A percentile compares a stretch with the other conserved stretches of the same genome.
Evolutionary conservation across 2,113 vertebrate genomes (phyloP).

Genomic region (Leptocoma aspasia): DNA sequence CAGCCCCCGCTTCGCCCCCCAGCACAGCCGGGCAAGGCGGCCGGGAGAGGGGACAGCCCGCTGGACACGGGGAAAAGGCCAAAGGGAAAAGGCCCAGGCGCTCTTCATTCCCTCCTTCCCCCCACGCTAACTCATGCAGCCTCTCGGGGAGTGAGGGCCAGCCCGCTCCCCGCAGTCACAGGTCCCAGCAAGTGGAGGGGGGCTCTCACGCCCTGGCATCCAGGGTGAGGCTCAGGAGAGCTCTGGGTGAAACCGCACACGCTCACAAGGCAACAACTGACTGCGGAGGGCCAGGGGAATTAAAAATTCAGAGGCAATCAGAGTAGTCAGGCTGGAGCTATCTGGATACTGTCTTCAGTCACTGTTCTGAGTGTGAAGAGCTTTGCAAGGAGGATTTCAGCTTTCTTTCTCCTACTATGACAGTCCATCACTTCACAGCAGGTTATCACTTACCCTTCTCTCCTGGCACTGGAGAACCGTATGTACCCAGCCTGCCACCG

Average conservation of each 20-base stretch:
- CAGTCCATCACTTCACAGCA: background rate
- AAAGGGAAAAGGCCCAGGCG: background rate
- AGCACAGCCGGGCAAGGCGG: background rate
- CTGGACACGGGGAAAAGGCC: background rate
- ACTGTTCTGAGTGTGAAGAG: background rate
- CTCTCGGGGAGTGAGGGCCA: background rate
- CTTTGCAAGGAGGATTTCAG: background rate
- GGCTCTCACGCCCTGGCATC: no score
- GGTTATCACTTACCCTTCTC: background rate
- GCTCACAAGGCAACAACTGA: background rate
- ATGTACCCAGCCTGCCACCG: background rate
- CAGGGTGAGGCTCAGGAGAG: background rate
- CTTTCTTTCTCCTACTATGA: background rate
- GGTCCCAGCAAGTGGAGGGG: background rate
- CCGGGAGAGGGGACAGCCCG: background rate
- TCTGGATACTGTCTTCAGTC: background rate
- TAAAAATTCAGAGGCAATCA: background rate
- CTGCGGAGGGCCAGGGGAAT: accelerated
- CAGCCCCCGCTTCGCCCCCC: background rate
- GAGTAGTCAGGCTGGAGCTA: background rate
- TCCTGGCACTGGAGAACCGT: background rate
- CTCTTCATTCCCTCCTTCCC: no score
- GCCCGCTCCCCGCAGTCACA: background rate
- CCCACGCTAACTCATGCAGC: background rate
- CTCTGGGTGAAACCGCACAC: background rate